Evolutionary conservation across 2,797 vertebrate species (phyloP).

Genomic region (Alauda arvensis): DNA sequence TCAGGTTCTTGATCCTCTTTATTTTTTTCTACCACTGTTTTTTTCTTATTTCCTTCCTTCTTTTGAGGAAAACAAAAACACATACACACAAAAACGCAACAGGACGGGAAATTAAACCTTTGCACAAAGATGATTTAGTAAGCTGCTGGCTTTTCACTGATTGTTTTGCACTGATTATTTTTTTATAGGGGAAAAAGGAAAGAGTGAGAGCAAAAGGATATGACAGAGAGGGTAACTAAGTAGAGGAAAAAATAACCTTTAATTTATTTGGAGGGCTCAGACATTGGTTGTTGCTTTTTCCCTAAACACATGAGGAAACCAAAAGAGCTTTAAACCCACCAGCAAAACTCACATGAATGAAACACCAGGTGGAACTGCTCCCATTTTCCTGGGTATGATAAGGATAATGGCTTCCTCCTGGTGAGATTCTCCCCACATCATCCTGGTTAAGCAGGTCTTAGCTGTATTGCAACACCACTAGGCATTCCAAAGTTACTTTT

Average conservation of each 20-base stretch:
- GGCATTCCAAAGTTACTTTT: not conserved
- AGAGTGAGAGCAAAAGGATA: not conserved
- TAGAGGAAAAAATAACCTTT: not conserved
- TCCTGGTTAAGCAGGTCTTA: not conserved
- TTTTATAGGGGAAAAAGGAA: not conserved
- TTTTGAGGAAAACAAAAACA: not conserved
- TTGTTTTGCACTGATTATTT: conserved; percentile 14
- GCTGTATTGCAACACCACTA: not conserved
- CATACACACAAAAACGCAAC: not conserved
- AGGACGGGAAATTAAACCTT: conserved; percentile 41
- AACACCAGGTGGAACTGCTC: not conserved
- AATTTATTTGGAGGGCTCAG: not conserved
- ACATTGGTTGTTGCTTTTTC: not conserved
- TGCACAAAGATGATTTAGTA: not conserved
- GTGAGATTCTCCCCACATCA: not conserved
- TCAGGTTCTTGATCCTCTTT: not conserved
- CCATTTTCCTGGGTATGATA: not conserved
- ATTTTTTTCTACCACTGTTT: not conserved
- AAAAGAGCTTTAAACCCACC: not conserved
- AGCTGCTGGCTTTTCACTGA: not conserved
- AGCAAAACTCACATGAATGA: not conserved
- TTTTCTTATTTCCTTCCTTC: conserved; percentile 2
- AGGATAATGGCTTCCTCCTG: not conserved
- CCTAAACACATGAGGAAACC: not conserved
- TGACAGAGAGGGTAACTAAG: not conserved